A percentile compares a stretch with the other conserved stretches of the same genome.
These are phyloP conservation scores for Oceanodroma leucorhoa DNA, from an alignment of 2,797 vertebrate species.

Conservation along the genomic window DNA sequence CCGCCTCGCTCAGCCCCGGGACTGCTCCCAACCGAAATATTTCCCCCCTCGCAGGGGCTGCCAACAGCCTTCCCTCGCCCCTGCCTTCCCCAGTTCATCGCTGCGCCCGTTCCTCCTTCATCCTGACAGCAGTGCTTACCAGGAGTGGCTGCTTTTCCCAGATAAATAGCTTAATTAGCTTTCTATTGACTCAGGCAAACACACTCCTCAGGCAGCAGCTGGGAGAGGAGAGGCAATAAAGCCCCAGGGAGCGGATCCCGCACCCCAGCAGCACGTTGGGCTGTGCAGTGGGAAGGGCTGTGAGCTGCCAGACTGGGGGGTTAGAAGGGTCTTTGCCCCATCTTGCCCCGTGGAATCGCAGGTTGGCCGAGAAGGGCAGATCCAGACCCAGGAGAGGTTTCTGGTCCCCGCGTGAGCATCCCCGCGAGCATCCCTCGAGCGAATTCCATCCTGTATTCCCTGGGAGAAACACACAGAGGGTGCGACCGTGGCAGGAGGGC, in stretches of 20 bases:
- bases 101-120: background rate
- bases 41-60: background rate
- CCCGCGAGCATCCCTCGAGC: fast-evolving
- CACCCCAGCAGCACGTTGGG: background rate
- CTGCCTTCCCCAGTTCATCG: background rate
- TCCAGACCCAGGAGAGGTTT: background rate
- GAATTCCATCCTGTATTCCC: background rate
- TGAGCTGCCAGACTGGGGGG: background rate
- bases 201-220: background rate
- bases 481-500: fast-evolving
- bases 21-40: background rate
- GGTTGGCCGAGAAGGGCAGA: background rate
- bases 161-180: constrained; percentile 42
- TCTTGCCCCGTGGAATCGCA: fast-evolving
- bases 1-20: background rate
- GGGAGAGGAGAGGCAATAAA: background rate
- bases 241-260: background rate
- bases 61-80: background rate
- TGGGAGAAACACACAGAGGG: background rate
- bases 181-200: constrained; percentile 11
- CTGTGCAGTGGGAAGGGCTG: background rate
- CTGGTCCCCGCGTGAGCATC: background rate
- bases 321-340: background rate
- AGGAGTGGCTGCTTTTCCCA: background rate
- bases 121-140: background rate